Evolutionary conservation across 2,888 invertebrate species (phyloP), one percentile per base, ranked within the genome.

Genomic region (Aphidius colemani): DNA sequence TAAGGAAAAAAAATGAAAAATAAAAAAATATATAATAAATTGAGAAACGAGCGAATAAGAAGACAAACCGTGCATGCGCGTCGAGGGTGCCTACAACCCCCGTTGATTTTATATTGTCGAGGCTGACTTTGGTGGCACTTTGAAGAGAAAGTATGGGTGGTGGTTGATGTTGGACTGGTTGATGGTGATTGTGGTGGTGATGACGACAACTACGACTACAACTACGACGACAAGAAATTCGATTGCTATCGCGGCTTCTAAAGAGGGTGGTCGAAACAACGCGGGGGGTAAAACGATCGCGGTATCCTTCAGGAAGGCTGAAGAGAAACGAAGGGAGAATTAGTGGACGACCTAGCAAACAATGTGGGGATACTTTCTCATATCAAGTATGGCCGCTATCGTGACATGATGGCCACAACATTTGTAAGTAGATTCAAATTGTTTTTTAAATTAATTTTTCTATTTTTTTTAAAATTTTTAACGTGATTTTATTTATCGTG

Each of bases 301-400:
- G 3, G 30, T 30, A 30, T 5, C 30, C 30, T 30, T 69, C 13
- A 13, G 13, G 74, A 78, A 75, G 76, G 79, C 77, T 77, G 30
- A 30, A 30, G 30, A 30, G 77, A 73, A 74, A 63, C 53, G 41
- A 61, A 70, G 78, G 80, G 79, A 77, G 77, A 77, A 80, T 80
- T 79, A 79, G 78, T 76, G 75, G 79, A 80, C 77, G 77, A 78
- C 74, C 77, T 74, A 72, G 80, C 76, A 78, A 78, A 80, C 79
- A 80, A 80, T 79, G 80, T 78, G 77, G 80, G 80, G 78, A 81
- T 80, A 81, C 80, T 80, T 81, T 81, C 82, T 82, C 82, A 82
- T 81, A 82, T 81, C 81, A 78, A 81, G 82, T 80, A 81, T 81
- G 81, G 81, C 82, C 81, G 82, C 81, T 81, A 79, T 80, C 78